These are phyloP conservation scores for Trissoscelio sp. DNA, from an alignment of 2,888 invertebrate genomes.

Conservation along the genomic window DNA sequence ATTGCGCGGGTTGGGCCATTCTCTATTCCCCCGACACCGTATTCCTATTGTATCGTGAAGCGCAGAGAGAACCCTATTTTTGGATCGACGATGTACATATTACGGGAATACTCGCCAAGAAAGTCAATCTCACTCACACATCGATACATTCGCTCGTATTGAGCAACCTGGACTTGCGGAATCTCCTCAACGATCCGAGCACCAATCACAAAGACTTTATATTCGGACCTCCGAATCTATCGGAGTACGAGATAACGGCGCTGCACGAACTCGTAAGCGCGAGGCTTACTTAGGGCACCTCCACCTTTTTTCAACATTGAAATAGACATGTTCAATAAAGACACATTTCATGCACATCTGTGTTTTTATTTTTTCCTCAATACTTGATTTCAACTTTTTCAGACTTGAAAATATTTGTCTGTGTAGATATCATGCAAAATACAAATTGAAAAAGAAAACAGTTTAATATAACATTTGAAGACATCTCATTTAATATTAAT, in stretches of 20 bases:
- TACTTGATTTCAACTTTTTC: too few species aligned
- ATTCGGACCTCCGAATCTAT: constrained; percentile 85
- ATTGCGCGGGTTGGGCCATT: constrained; percentile 90
- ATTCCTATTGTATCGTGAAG: constrained; percentile 85
- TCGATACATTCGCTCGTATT: constrained; percentile 84
- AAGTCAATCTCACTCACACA: constrained; percentile 85
- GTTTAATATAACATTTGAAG: too few species aligned
- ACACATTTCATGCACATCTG: constrained; percentile 46
- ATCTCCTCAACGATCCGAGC: constrained; percentile 72
- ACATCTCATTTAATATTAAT: too few species aligned
- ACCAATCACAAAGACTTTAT: constrained; percentile 82
- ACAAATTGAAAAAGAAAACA: too few species aligned
- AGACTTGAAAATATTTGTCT: too few species aligned
- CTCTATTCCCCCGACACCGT: constrained; percentile 88
- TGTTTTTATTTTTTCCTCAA: not conserved
- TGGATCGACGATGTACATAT: constrained; percentile 94
- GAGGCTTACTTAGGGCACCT: constrained; percentile 42
- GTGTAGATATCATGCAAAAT: too few species aligned
- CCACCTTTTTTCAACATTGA: constrained; percentile 44
- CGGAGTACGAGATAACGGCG: constrained; percentile 83
- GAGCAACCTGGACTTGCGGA: constrained; percentile 76
- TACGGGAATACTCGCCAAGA: constrained; percentile 87
- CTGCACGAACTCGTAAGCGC: constrained; percentile 84
- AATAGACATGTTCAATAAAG: constrained; percentile 54
- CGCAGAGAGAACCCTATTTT: constrained; percentile 88